Conservation (phyloP, 1,140 invertebrate genomes). For the Caerostris extrusa region DNA sequence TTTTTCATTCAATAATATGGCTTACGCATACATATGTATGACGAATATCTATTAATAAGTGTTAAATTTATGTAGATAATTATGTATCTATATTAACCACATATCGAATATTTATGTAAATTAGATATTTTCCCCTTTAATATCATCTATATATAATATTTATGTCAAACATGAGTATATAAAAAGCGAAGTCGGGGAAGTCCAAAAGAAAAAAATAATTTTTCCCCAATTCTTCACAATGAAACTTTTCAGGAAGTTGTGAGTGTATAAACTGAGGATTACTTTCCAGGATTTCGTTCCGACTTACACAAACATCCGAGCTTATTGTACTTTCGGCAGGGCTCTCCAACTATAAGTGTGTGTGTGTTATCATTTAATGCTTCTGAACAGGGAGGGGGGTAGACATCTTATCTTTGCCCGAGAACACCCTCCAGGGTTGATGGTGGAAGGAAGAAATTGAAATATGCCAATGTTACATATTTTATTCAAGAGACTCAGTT, state of each 20-base stretch:
- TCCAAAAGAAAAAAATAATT: no score
- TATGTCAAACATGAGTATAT: no score
- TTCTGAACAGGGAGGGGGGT: neutral
- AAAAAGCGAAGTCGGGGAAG: no score
- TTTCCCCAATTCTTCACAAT: neutral
- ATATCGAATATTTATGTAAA: no score
- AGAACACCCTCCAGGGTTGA: neutral
- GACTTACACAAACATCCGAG: neutral
- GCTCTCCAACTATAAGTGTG: neutral
- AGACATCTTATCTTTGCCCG: neutral
- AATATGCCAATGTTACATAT: slow-evolving; percentile 53
- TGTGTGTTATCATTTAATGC: neutral
- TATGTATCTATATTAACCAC: no score
- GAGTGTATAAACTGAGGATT: neutral
- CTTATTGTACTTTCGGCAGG: neutral
- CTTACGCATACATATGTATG: no score
- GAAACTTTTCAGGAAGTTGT: neutral
- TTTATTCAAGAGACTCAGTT: slow-evolving; percentile 46
- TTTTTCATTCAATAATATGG: no score
- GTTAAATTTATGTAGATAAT: no score
- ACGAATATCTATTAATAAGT: no score
- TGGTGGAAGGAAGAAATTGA: neutral
- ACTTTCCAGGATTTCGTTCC: neutral
- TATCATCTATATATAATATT: no score
- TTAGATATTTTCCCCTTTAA: no score